These are phyloP conservation scores for Aphelinus atriplicis DNA, from an alignment of 1,140 invertebrate species.

Conservation along the genomic window DNA sequence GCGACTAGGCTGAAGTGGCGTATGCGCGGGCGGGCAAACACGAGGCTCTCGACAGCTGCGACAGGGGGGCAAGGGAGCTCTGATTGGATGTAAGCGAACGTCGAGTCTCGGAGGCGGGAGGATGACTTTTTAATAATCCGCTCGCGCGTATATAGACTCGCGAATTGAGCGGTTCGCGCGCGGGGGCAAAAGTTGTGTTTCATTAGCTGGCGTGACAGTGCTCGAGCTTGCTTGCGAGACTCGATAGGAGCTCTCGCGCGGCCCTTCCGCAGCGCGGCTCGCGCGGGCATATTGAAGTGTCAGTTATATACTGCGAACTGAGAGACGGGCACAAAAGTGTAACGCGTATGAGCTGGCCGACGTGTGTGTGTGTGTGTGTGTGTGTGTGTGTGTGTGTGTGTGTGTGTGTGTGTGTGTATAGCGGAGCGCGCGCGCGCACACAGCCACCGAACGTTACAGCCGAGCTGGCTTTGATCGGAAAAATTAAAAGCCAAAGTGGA, in stretches of 20 bases:
- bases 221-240: background rate
- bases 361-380: background rate
- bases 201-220: conserved; percentile 33
- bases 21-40: too few species aligned
- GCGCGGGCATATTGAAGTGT: conserved; percentile 24
- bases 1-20: too few species aligned
- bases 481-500: conserved; percentile 63
- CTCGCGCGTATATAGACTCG: too few species aligned
- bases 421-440: conserved; percentile 4
- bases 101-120: conserved; percentile 30
- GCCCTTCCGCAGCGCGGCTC: background rate
- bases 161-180: too few species aligned
- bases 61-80: too few species aligned
- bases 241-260: conserved; percentile 2
- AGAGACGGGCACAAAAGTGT: conserved; percentile 35
- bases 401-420: background rate
- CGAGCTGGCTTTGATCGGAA: conserved; percentile 56
- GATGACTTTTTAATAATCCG: background rate
- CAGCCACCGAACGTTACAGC: conserved; percentile 1
- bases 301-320: conserved; percentile 10
- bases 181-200: conserved; percentile 12
- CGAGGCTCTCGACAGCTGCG: too few species aligned
- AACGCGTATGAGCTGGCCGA: background rate
- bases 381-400: background rate
- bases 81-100: too few species aligned